phyloP scores from a whole-genome alignment of 2,888 invertebrate genomes.

The Ormyrus labotus region DNA sequence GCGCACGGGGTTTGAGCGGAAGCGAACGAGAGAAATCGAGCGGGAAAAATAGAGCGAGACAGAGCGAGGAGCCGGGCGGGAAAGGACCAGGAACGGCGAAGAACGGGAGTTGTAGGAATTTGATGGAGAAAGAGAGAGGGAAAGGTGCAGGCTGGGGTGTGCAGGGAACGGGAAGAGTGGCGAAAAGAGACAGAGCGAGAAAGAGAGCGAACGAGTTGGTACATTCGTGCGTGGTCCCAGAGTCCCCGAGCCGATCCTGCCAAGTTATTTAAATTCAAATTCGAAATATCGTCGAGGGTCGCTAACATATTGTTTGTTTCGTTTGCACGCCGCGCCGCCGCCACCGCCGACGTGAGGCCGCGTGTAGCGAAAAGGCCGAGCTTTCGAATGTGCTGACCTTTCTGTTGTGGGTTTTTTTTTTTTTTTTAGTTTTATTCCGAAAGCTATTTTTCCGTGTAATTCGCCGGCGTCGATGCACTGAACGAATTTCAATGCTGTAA shows the following conservation, averaged over 20 bases:
- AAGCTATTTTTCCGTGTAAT: slow-evolving; percentile 14
- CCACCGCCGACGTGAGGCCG: slow-evolving; percentile 17
- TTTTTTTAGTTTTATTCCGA: neutral
- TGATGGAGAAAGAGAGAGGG: slow-evolving; percentile 50
- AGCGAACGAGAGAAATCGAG: slow-evolving; percentile 52
- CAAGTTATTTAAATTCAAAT: slow-evolving; percentile 77
- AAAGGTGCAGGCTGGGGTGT: slow-evolving; percentile 42
- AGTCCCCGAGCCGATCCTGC: slow-evolving; percentile 76
- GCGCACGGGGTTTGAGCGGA: no score
- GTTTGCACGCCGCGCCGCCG: slow-evolving; percentile 56
- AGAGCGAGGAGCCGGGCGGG: slow-evolving; percentile 43
- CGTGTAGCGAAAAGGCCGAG: slow-evolving; percentile 21
- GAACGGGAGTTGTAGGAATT: slow-evolving; percentile 52
- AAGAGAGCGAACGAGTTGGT: slow-evolving; percentile 54
- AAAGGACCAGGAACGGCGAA: slow-evolving; percentile 46
- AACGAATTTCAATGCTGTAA: no score
- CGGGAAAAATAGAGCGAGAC: slow-evolving; percentile 50
- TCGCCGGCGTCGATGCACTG: neutral
- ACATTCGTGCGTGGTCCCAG: slow-evolving; percentile 72
- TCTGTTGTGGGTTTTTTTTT: neutral
- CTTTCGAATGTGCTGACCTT: slow-evolving; percentile 46
- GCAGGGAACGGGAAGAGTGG: slow-evolving; percentile 5
- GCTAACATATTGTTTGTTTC: slow-evolving; percentile 76
- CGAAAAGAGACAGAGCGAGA: slow-evolving; percentile 51
- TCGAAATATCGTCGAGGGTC: slow-evolving; percentile 76